These are phyloP conservation scores for Lepidotrigona ventralis DNA, from an alignment of 1,140 invertebrate genomes.

Conservation along the genomic window DNA sequence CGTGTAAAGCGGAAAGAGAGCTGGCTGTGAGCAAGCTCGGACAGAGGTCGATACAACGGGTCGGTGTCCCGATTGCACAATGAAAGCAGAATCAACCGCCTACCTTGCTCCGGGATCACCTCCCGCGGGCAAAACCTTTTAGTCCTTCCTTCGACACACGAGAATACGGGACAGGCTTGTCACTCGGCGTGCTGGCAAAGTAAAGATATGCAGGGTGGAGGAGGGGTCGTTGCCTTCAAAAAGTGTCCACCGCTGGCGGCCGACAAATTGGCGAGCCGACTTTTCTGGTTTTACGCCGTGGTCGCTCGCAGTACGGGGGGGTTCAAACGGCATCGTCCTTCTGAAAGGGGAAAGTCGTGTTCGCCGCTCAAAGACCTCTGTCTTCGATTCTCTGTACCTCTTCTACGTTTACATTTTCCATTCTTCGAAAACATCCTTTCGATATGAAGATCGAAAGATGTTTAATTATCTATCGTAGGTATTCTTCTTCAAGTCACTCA, in stretches of 20 bases:
- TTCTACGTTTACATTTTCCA: constrained; percentile 48
- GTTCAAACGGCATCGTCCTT: constrained; percentile 27
- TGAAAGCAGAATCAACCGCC: constrained; percentile 52
- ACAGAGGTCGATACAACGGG: constrained; percentile 23
- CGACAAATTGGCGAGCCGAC: constrained; percentile 68
- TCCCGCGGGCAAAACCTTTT: constrained; percentile 72
- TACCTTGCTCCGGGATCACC: constrained; percentile 44
- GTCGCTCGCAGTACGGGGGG: constrained; percentile 54
- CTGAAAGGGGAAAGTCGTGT: constrained; percentile 64
- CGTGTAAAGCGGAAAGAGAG: constrained; percentile 26
- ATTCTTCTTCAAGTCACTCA: no score
- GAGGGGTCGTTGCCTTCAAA: neutral
- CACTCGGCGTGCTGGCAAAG: constrained; percentile 37
- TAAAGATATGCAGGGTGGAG: constrained; percentile 39
- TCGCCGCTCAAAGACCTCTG: constrained; percentile 61
- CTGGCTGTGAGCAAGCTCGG: neutral
- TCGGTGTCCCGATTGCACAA: constrained; percentile 62
- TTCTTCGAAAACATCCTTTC: neutral
- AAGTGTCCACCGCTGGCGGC: constrained; percentile 44
- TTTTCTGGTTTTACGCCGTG: constrained; percentile 45
- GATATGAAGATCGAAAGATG: neutral
- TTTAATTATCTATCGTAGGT: neutral
- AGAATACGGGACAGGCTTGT: constrained; percentile 52
- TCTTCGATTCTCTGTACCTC: constrained; percentile 52
- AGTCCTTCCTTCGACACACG: constrained; percentile 50